Percentiles rank a stretch among this genome's conserved stretches.
Conservation (phyloP, 2,113 vertebrate genomes). For the Rattus norvegicus region GRCr8 NC_086020.1:211456001-211456500, state of each 20-base stretch:
- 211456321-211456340: conserved; percentile 44
- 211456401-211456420: conserved; percentile 57
- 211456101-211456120: neutral
- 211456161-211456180: conserved; percentile 23
- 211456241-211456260: too few species aligned
- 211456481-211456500: conserved; percentile 12
- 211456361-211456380: conserved; percentile 63
- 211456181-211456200: conserved; percentile 13
- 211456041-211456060: neutral
- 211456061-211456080: neutral
- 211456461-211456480: conserved; percentile 66
- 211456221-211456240: neutral
- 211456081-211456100: conserved; percentile 1
- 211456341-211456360: neutral
- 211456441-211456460: conserved; percentile 71
- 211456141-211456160: conserved; percentile 49
- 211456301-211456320: neutral
- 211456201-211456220: conserved; percentile 14
- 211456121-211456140: conserved; percentile 23
- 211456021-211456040: neutral
- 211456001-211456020: neutral
- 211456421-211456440: conserved; percentile 52
- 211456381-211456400: conserved; percentile 50
- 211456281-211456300: neutral
- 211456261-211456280: too few species aligned